Evolutionary conservation across 2,113 vertebrate species (phyloP).

Genomic region (Ondatra zibethicus): DNA sequence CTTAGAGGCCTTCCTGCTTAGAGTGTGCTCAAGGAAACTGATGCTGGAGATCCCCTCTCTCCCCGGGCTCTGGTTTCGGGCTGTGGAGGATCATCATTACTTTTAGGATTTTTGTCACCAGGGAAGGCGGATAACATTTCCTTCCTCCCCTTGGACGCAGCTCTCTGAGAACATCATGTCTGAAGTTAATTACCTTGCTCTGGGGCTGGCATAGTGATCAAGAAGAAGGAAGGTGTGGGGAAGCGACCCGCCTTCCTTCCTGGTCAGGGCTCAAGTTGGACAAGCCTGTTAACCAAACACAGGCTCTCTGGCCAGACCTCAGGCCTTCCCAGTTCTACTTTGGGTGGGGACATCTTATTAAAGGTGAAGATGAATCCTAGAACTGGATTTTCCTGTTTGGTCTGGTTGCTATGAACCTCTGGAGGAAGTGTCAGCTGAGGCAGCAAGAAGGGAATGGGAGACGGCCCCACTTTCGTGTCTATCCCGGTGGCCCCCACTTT

Average conservation of each 20-base stretch:
- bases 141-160: not conserved
- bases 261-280: accelerated
- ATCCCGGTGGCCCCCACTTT: not conserved
- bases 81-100: not conserved
- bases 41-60: accelerated
- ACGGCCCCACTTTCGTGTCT: not conserved
- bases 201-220: accelerated
- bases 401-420: not conserved
- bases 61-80: not conserved
- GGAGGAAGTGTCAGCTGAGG: not conserved
- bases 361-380: not conserved
- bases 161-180: not conserved
- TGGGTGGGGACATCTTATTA: not conserved
- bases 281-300: not conserved
- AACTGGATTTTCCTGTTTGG: not conserved
- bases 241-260: accelerated
- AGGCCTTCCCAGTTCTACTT: not conserved
- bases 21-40: not conserved
- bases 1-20: accelerated
- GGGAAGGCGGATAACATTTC: not conserved
- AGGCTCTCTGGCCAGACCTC: not conserved
- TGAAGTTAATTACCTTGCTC: not conserved
- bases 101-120: not conserved
- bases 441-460: not conserved
- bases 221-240: not conserved